Conservation (phyloP, 2,113 vertebrate genomes). For the Peromyscus leucopus region DNA sequence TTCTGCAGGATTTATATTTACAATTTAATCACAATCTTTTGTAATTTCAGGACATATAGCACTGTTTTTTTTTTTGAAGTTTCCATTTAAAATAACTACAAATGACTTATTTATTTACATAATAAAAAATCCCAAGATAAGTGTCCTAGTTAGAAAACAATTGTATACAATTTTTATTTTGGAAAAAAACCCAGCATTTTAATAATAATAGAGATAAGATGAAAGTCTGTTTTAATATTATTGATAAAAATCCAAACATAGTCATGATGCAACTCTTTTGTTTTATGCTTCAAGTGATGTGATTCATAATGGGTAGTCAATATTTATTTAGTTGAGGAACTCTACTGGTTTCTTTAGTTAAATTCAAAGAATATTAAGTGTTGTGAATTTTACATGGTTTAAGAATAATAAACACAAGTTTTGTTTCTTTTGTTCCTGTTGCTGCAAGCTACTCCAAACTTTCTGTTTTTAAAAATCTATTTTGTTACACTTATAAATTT, state of each 20-base stretch:
- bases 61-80: background rate
- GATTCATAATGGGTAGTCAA: background rate
- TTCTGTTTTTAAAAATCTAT: background rate
- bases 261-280: background rate
- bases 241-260: background rate
- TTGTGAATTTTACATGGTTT: background rate
- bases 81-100: constrained; percentile 11
- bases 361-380: background rate
- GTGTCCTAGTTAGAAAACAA: background rate
- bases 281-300: background rate
- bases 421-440: background rate
- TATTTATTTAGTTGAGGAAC: background rate
- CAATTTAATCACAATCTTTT: background rate
- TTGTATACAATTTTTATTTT: background rate
- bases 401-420: background rate
- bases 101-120: background rate
- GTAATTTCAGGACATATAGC: background rate
- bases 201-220: background rate
- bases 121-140: background rate
- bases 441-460: background rate
- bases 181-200: background rate
- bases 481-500: background rate
- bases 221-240: background rate
- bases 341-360: background rate
- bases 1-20: background rate